Evolutionary conservation across 2,113 vertebrate genomes (phyloP), one percentile per base, ranked within the genome.

Genomic region (Cheilinus undulatus): DNA sequence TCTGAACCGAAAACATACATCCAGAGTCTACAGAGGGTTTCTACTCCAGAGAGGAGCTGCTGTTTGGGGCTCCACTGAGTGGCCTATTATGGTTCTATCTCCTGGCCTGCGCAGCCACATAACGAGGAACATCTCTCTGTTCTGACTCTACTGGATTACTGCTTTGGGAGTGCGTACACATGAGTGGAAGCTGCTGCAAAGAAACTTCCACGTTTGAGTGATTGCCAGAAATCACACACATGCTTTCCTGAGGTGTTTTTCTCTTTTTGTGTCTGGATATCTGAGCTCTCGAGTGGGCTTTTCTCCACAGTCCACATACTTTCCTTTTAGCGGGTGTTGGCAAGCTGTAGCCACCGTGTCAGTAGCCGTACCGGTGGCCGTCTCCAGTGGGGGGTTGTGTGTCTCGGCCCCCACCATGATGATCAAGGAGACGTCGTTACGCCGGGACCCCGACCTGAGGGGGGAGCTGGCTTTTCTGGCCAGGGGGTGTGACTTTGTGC

Each of bases 381-480:
- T 82, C 51, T 69, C 69, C 57, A 73, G 75, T 78, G 69, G 30
- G 67, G 75, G 74, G 78, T 81, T 85, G 22, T 51, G 17, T 49
- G 48, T 75, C 59, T 77, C 69, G 23, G 65, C 78, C 87, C 86
- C 89, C 94, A 95, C 94, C 89, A 99, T 99, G 98, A 99, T 98
- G 96, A 99, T 99, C 93, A 99, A 98, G 92, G 97, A 99, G 91
- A 93, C 95, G 30, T 98, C 97, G 86, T 93, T 99, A 81, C 95
- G 96, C 87, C 93, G 93, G 92, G 98, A 99, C 93, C 97, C 98
- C 78, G 98, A 99, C 89, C 87, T 99, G 79, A 95, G 97, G 89
- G 97, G 98, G 79, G 98, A 99, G 89, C 94, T 99, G 92, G 98
- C 97, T 83, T 98, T 99, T 90, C 95, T 99, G 89, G 96, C 97